A percentile compares a stretch with the other conserved stretches of the same genome.
Evolutionary conservation across 2,888 invertebrate genomes (phyloP).

Genomic region (Chloroclystis v-ata): DNA sequence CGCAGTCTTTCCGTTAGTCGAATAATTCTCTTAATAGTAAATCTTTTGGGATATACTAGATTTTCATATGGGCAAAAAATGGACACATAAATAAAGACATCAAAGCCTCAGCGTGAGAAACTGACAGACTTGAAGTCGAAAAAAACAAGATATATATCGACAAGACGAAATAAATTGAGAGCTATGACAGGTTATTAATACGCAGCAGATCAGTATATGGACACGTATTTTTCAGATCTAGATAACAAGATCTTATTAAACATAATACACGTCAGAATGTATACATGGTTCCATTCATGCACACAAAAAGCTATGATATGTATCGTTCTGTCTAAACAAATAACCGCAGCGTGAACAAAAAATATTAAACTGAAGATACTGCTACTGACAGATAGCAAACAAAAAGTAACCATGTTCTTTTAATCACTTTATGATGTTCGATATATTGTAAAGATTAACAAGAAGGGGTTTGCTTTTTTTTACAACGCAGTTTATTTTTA

Average conservation of each 20-base stretch:
- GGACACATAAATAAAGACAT: conserved; percentile 2
- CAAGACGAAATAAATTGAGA: conserved; percentile 5
- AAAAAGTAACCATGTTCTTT: conserved; percentile 25
- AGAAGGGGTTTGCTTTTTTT: too few species aligned
- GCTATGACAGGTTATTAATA: conserved; percentile 5
- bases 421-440: conserved; percentile 16
- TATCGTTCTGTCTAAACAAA: conserved; percentile 53
- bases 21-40: too few species aligned
- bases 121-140: neutral
- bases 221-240: conserved; percentile 30
- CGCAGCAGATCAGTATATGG: neutral
- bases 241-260: conserved; percentile 46
- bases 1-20: conserved; percentile 45
- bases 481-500: too few species aligned
- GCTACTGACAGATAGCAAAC: conserved; percentile 29
- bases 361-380: conserved; percentile 36
- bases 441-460: neutral
- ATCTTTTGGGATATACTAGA: too few species aligned
- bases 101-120: neutral
- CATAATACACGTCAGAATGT: conserved; percentile 29
- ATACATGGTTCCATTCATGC: conserved; percentile 36
- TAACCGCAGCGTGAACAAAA: conserved; percentile 41
- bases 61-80: too few species aligned
- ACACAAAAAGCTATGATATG: conserved; percentile 44
- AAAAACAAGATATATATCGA: neutral